Evolutionary conservation across 2,888 invertebrate genomes (phyloP), one percentile per base, ranked within the genome.

Genomic region (Pyrgus malvae): DNA sequence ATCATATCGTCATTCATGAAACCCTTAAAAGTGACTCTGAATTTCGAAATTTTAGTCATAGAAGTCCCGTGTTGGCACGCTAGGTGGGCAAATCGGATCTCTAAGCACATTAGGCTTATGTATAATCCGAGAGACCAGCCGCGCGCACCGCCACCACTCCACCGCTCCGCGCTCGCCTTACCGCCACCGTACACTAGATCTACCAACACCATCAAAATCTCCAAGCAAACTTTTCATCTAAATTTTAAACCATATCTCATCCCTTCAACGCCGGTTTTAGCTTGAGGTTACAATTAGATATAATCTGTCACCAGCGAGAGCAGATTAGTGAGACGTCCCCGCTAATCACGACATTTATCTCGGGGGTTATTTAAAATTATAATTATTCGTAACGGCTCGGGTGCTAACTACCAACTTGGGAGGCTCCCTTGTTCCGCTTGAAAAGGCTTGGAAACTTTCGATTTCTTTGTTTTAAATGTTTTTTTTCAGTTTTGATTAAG

Each of bases 331-430:
- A 49, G 44, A 56, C 45, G 49, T 56, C 45, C 31, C 42, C 21
- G 38, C 29, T 49, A 56, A 56, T 45, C 55, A 40, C 49, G 40
- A 31, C 40, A 50, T 40, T 50, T 50, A 33, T 41, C 50, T 23
- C 49, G 56, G 23, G 49, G 37, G 51, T 33, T 38, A 33, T 40
- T 56, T 49, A 50, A 50, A 56, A 50, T 56, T 40, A 50, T 56
- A 55, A 33, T 41, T 21, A 31, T 50, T 31, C 6, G 19, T 31
- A 12, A 44, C 31, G 11, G 31, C 12, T 11, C 45, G 17, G 17
- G n/a, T n/a, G 21, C n/a, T 41, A 17, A 37, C 41, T 9, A 6
- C 1, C 8, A n/a, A n/a, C 9, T 4, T 2, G 6, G 12, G 8
- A 41, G 23, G 14, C 11, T 38, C 7, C 38, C 38, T 38, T 7